phyloP scores from a whole-genome alignment of 2,113 vertebrate genomes.

The Cyanoderma ruficeps region DNA sequence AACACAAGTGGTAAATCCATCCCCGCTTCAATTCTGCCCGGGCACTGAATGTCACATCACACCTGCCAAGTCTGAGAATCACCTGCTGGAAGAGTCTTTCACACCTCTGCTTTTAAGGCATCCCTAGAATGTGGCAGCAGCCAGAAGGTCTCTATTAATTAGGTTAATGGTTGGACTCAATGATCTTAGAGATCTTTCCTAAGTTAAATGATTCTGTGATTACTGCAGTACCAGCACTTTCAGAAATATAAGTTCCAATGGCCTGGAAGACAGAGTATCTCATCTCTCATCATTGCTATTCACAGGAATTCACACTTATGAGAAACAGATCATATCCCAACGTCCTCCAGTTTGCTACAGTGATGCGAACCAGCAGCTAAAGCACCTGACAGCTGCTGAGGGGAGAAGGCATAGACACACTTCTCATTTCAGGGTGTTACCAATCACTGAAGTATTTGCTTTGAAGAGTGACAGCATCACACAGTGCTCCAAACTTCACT shows the following conservation, averaged over 20 bases:
- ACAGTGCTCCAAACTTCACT: background rate
- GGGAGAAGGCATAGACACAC: background rate
- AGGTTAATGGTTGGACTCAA: background rate
- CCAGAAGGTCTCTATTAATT: background rate
- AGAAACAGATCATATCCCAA: background rate
- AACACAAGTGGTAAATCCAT: fast-evolving
- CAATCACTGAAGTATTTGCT: slow-evolving; percentile 18
- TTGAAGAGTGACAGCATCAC: slow-evolving; percentile 14
- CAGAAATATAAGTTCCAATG: background rate
- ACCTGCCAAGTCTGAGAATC: background rate
- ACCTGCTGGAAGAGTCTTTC: background rate
- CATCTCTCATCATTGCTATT: background rate
- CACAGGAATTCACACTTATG: background rate
- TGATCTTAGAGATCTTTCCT: background rate
- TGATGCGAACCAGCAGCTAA: slow-evolving; percentile 15
- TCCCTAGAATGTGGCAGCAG: background rate
- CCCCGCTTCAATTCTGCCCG: background rate
- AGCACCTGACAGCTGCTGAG: slow-evolving; percentile 41
- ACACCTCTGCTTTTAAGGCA: background rate
- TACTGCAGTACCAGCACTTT: background rate
- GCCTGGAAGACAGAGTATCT: background rate
- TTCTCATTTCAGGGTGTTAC: slow-evolving; percentile 34
- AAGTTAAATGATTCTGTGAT: background rate
- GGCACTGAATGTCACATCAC: background rate
- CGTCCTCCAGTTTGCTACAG: background rate